Conservation (phyloP, 2,113 vertebrate genomes). For the Crocuta crocuta region DNA sequence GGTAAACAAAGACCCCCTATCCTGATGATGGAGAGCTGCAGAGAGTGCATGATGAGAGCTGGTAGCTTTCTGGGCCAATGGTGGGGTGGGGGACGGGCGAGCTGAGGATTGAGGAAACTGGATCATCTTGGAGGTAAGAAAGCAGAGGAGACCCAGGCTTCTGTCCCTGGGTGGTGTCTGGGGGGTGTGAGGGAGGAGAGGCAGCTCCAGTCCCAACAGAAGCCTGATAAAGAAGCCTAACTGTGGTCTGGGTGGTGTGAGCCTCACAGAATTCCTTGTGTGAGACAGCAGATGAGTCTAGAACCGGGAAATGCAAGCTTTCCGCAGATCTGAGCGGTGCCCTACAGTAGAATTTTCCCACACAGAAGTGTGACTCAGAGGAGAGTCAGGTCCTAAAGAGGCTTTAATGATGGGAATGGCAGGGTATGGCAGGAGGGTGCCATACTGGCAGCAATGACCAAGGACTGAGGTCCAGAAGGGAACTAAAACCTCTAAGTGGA, state of each 20-base stretch:
- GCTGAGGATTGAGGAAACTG: background rate
- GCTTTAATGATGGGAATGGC: background rate
- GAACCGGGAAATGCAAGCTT: background rate
- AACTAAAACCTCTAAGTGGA: background rate
- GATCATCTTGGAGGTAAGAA: background rate
- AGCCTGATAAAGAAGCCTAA: background rate
- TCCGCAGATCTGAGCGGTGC: background rate
- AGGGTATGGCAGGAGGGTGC: background rate
- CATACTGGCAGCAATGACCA: too few species aligned
- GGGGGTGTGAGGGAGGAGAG: background rate
- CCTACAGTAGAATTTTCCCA: background rate
- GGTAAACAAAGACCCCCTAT: background rate
- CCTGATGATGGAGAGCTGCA: background rate
- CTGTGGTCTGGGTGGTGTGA: background rate
- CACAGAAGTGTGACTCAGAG: background rate
- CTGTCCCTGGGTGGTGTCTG: background rate
- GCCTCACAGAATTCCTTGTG: background rate
- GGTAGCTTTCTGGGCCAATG: background rate
- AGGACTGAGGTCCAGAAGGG: background rate
- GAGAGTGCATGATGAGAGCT: background rate
- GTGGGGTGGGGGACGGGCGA: background rate
- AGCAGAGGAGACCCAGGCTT: background rate
- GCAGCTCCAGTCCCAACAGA: accelerated
- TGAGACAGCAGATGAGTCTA: background rate
- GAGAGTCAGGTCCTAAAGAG: background rate